Evolutionary conservation across 2,888 invertebrate genomes (phyloP).

Genomic region (Congeria kusceri): DNA sequence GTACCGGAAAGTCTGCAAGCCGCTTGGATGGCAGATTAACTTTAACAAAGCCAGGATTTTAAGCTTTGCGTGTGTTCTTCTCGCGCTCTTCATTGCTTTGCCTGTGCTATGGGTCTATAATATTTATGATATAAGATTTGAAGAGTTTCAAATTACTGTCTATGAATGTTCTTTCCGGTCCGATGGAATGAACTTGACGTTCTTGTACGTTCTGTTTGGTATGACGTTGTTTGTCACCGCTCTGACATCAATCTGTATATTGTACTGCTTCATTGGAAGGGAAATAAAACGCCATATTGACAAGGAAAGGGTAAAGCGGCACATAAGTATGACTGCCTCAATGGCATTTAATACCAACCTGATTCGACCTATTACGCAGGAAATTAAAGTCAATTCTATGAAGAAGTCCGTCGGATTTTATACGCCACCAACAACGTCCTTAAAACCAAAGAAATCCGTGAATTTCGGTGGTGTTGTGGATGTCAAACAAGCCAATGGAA

Average conservation of each 20-base stretch:
- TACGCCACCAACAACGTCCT: neutral
- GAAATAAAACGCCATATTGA: constrained; percentile 51
- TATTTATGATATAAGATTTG: constrained; percentile 28
- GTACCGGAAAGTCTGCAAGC: constrained; percentile 72
- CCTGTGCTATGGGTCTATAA: constrained; percentile 52
- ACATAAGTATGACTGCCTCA: constrained; percentile 48
- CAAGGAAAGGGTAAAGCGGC: constrained; percentile 44
- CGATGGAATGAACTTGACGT: constrained; percentile 11
- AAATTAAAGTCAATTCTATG: neutral
- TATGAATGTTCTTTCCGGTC: constrained; percentile 54
- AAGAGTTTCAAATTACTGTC: constrained; percentile 25
- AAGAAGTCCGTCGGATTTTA: neutral
- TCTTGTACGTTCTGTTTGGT: constrained; percentile 52
- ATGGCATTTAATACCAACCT: constrained; percentile 37
- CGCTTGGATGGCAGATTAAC: constrained; percentile 71
- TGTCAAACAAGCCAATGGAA: too few species aligned
- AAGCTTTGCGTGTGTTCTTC: constrained; percentile 42
- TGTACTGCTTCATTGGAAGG: constrained; percentile 56
- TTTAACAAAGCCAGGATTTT: constrained; percentile 58
- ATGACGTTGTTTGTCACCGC: constrained; percentile 42
- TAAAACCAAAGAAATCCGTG: constrained; percentile 18
- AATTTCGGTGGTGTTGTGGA: constrained; percentile 3
- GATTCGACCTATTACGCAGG: constrained; percentile 11
- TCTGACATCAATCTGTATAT: constrained; percentile 48
- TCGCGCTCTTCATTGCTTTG: constrained; percentile 42